Conservation (phyloP, 2,797 vertebrate species). For the Artibeus lituratus region DNA sequence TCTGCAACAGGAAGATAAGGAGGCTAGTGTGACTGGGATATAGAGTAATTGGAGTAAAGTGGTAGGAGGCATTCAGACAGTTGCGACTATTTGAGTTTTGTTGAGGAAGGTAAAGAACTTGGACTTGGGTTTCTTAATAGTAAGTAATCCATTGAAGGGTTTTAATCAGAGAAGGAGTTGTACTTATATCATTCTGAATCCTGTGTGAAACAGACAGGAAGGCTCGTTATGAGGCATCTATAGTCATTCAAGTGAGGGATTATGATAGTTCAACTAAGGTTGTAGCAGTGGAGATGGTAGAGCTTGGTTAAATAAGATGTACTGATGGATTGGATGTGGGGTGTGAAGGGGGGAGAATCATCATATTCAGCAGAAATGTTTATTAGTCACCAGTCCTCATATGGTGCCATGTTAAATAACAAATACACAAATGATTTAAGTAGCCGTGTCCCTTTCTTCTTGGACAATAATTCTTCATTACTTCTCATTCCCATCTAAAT, state of each 20-base stretch:
- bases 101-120: background rate
- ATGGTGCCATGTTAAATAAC: background rate
- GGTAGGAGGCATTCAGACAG: background rate
- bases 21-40: background rate
- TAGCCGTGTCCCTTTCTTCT: background rate
- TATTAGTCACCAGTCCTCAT: background rate
- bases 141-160: background rate
- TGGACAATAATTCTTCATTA: background rate
- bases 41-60: background rate
- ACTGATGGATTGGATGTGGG: background rate
- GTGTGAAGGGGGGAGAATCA: background rate
- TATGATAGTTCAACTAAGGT: background rate
- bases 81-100: background rate
- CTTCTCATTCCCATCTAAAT: constrained; percentile 6
- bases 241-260: background rate
- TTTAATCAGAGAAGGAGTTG: background rate
- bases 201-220: background rate
- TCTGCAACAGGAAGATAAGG: background rate
- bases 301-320: background rate
- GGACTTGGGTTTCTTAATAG: background rate
- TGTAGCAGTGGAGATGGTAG: background rate
- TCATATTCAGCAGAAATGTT: background rate
- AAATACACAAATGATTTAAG: background rate
- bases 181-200: background rate
- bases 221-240: background rate